phyloP scores from a whole-genome alignment of 2,797 vertebrate genomes.

The Craterocephalus amniculus region DNA sequence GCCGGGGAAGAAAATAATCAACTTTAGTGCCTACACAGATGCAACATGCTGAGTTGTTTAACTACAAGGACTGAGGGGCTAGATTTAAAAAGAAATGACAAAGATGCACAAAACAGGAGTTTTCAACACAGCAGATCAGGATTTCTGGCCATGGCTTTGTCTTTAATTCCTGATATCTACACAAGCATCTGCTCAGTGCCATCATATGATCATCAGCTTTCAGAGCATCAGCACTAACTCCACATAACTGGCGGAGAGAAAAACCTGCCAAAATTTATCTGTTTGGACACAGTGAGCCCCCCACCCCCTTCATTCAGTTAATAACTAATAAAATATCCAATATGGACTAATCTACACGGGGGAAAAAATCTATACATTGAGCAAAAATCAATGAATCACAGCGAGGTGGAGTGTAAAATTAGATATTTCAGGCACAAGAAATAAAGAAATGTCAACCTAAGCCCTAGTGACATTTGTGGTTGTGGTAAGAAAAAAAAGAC shows the following conservation, averaged over 20 bases:
- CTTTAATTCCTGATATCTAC: constrained; percentile 25
- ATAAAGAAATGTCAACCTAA: neutral
- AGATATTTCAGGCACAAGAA: neutral
- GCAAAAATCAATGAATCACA: neutral
- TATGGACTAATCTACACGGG: neutral
- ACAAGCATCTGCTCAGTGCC: constrained; percentile 32
- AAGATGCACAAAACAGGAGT: neutral
- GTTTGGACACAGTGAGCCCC: constrained; percentile 3
- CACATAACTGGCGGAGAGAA: constrained; percentile 45
- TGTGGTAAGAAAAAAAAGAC: neutral
- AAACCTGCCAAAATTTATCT: constrained; percentile 37
- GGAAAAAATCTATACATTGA: neutral
- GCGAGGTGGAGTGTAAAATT: neutral
- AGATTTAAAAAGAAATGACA: constrained; percentile 1
- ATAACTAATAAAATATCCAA: neutral
- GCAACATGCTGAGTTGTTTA: constrained; percentile 46
- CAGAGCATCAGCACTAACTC: constrained; percentile 44
- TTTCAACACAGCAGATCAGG: constrained; percentile 3
- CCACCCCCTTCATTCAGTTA: neutral
- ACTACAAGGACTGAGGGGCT: constrained; percentile 12
- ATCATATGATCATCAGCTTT: constrained; percentile 51
- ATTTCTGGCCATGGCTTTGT: constrained; percentile 6
- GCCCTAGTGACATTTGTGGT: neutral
- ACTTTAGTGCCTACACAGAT: constrained; percentile 20
- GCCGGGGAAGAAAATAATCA: constrained; percentile 43